These are phyloP conservation scores for Cyprinodon diabolis DNA, from an alignment of 2,797 vertebrate genomes.

Conservation along the genomic window DNA sequence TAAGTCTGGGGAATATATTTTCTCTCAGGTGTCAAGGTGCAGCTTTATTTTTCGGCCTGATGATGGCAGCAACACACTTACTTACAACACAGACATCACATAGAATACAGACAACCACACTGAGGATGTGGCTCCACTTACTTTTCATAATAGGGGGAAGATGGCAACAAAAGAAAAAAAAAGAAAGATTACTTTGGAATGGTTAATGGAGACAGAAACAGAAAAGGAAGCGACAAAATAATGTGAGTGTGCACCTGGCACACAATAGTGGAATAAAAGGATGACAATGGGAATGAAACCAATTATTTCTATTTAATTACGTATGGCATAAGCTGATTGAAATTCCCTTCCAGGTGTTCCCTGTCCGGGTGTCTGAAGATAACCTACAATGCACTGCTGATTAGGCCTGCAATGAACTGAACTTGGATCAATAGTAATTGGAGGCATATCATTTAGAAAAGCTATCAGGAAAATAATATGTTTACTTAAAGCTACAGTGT, in stretches of 20 bases:
- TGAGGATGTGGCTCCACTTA: slow-evolving; percentile 71
- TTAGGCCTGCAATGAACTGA: slow-evolving; percentile 59
- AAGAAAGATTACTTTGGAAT: slow-evolving; percentile 71
- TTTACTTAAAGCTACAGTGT: too few relatives aligned
- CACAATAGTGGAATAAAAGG: slow-evolving; percentile 47
- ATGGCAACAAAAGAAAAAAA: slow-evolving; percentile 71
- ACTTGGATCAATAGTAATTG: slow-evolving; percentile 47
- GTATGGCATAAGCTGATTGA: slow-evolving; percentile 68
- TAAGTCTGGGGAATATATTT: slow-evolving; percentile 9
- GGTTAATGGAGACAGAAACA: slow-evolving; percentile 52
- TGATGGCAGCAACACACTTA: slow-evolving; percentile 84
- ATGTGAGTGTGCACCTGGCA: slow-evolving; percentile 31
- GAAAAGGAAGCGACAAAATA: slow-evolving; percentile 47
- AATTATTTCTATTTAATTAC: slow-evolving; percentile 79
- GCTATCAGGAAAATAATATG: slow-evolving; percentile 46
- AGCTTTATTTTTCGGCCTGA: slow-evolving; percentile 69
- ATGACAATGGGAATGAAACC: slow-evolving; percentile 61
- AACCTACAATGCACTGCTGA: slow-evolving; percentile 76
- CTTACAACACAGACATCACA: slow-evolving; percentile 50
- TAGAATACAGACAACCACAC: slow-evolving; percentile 54
- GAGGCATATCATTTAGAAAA: slow-evolving; percentile 64
- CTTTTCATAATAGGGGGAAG: slow-evolving; percentile 74
- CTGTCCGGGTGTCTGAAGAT: slow-evolving; percentile 71
- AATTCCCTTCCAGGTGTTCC: slow-evolving; percentile 69
- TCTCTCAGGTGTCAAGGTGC: slow-evolving; percentile 33